Conservation (phyloP, 1,140 invertebrate genomes). For the Papilio dardanus region DNA sequence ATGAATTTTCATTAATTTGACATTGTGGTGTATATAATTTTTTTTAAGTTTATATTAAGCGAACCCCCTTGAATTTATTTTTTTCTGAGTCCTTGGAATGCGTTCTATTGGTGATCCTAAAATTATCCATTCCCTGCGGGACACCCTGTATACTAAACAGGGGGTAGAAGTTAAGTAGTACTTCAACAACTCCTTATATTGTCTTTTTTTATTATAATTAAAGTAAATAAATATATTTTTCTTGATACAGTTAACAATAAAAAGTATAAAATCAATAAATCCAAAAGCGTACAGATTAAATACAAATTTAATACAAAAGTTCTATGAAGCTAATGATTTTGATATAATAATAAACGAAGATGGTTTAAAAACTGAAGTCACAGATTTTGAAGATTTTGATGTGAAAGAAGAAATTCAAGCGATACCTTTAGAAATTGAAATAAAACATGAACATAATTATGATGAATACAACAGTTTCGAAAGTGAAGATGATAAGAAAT, state of each 20-base stretch:
- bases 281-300: slow-evolving; percentile 47
- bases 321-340: slow-evolving; percentile 44
- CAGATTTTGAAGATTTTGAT: slow-evolving; percentile 26
- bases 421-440: slow-evolving; percentile 43
- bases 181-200: too few species aligned
- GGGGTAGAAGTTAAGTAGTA: too few species aligned
- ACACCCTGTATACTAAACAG: too few species aligned
- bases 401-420: slow-evolving; percentile 31
- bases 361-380: slow-evolving; percentile 37
- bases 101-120: too few species aligned
- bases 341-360: slow-evolving; percentile 45
- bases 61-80: too few species aligned
- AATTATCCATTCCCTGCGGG: too few species aligned
- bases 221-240: not conserved
- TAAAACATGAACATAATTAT: slow-evolving; percentile 66
- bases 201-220: not conserved
- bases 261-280: slow-evolving; percentile 59
- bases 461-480: slow-evolving; percentile 57
- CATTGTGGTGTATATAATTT: too few species aligned
- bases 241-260: slow-evolving; percentile 63
- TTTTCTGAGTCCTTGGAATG: too few species aligned
- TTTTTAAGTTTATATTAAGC: too few species aligned
- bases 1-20: too few species aligned
- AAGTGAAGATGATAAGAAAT: slow-evolving; percentile 61
- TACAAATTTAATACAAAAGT: slow-evolving; percentile 45